Evolutionary conservation across 2,797 vertebrate genomes (phyloP), one percentile per base, ranked within the genome.

Genomic region (Acanthurus tractus): DNA sequence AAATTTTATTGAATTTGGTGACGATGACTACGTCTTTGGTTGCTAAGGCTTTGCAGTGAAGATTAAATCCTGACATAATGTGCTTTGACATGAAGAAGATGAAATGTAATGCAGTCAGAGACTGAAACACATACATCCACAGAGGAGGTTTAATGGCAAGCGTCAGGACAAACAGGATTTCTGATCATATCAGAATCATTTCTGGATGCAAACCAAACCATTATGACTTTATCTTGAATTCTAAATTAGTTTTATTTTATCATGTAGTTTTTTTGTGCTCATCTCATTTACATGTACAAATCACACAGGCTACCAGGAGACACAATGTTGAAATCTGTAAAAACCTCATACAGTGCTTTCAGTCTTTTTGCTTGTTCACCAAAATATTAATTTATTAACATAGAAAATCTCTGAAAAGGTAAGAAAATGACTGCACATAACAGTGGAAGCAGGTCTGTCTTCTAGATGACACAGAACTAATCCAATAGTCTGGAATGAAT

Each of bases 61-160:
- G 46, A 59, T 76, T 23, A 55, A 69, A 62, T 52, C 36, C n/a
- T 75, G 53, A 75, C 36, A 7, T 63, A 22, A 75, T 64, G 49
- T 6, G 18, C n/a, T 45, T 17, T 20, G 62, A 67, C 65, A 74
- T 63, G 46, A 75, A 42, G 65, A 68, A 29, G n/a, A 59, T 29
- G 18, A 45, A 52, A 67, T 46, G 29, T 52, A 53, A 73, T 56
- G 18, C 40, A 36, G 17, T 53, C 55, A 15, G 23, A 64, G 57
- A 44, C 22, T 49, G 17, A 36, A 15, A 50, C 8, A 68, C 5
- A 57, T 15, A 62, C 8, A 38, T 56, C 18, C 36, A 18, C 13
- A 52, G 44, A 38, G 11, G 45, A 52, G 29, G 10, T 11, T 23
- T 63, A 36, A 74, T 59, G 50, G 63, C 63, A 52, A 67, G 20